These are phyloP conservation scores for Drosophila rellima DNA, from an alignment of 2,888 invertebrate genomes.

Conservation along the genomic window DNA sequence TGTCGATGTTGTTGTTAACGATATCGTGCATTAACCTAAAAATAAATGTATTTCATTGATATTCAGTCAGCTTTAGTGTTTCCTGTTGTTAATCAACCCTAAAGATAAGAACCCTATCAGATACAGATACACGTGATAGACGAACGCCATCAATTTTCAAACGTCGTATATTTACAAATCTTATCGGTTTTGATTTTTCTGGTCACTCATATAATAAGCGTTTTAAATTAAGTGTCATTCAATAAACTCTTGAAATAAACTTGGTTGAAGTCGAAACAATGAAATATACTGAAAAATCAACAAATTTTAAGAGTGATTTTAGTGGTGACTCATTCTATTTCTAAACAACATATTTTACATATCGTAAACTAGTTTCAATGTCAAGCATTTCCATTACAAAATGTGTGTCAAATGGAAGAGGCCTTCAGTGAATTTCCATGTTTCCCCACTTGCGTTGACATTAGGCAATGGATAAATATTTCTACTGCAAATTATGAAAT, in stretches of 20 bases:
- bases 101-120: slow-evolving; percentile 41
- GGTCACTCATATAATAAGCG: not conserved
- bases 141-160: slow-evolving; percentile 1
- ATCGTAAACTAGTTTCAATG: slow-evolving; percentile 34
- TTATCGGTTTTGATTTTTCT: slow-evolving; percentile 7
- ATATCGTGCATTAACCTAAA: slow-evolving; percentile 65
- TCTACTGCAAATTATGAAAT: slow-evolving; percentile 43
- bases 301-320: not conserved
- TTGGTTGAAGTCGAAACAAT: not conserved
- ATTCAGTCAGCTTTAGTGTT: slow-evolving; percentile 34
- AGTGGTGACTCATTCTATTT: slow-evolving; percentile 16
- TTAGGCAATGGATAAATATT: slow-evolving; percentile 44
- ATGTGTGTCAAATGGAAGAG: slow-evolving; percentile 37
- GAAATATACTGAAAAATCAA: not conserved
- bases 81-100: slow-evolving; percentile 47
- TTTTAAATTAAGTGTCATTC: not conserved
- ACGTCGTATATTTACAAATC: not conserved
- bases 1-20: slow-evolving; percentile 12
- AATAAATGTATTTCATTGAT: slow-evolving; percentile 43
- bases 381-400: slow-evolving; percentile 46
- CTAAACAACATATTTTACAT: not conserved
- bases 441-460: slow-evolving; percentile 46
- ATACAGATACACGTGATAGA: slow-evolving; percentile 64
- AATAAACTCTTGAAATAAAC: slow-evolving; percentile 5
- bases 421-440: slow-evolving; percentile 59